phyloP scores from a whole-genome alignment of 2,888 invertebrate species.

The Apamea epomidion region DNA sequence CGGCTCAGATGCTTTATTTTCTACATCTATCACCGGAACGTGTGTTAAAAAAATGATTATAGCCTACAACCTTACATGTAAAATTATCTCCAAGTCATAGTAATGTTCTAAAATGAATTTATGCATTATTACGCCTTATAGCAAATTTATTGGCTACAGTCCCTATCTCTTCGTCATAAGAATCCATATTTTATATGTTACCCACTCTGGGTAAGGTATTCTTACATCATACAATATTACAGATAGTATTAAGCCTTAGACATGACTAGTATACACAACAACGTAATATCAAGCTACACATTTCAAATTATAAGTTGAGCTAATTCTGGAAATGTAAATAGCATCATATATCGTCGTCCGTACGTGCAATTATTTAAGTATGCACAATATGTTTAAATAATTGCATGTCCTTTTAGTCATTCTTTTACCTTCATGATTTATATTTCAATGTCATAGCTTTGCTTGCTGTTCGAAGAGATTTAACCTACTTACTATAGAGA shows the following conservation, averaged over 20 bases:
- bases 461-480: conserved; percentile 9
- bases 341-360: not conserved
- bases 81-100: not conserved
- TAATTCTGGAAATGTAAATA: not conserved
- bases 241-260: not conserved
- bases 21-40: not conserved
- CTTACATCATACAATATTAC: conserved; percentile 3
- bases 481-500: not conserved
- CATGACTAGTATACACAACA: not conserved
- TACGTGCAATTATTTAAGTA: not conserved
- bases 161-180: not conserved
- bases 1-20: not conserved
- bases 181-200: not conserved
- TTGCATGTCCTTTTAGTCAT: not conserved
- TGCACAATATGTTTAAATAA: not conserved
- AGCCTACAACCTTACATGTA: conserved; percentile 3
- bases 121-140: not conserved
- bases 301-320: not conserved
- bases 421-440: not conserved
- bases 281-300: not conserved
- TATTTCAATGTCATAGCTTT: not conserved
- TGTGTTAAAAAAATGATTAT: not conserved
- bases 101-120: not conserved
- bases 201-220: not conserved
- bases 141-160: not conserved